Evolutionary conservation across 1,140 invertebrate genomes (phyloP).

Genomic region (Macrostomum lignano): DNA sequence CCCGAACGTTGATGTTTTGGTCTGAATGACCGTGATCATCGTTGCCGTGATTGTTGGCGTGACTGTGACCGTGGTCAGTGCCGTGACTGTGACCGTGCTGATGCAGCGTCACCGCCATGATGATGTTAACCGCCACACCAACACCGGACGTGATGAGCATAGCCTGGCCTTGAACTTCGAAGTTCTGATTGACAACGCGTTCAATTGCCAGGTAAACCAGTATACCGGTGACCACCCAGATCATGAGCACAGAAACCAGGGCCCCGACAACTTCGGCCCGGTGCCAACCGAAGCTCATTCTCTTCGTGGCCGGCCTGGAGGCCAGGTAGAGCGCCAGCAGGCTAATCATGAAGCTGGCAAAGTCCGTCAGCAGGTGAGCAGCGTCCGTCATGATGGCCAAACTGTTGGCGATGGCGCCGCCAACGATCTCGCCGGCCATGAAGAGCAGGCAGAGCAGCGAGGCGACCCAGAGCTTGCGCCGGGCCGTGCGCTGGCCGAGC

Average conservation of each 20-base stretch:
- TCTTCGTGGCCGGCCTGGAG: constrained; percentile 49
- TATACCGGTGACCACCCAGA: constrained; percentile 75
- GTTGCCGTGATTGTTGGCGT: too few relatives aligned
- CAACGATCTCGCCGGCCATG: too few relatives aligned
- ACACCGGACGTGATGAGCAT: constrained; percentile 69
- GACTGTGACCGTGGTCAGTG: too few relatives aligned
- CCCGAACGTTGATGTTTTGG: constrained; percentile 60
- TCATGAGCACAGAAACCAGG: constrained; percentile 58
- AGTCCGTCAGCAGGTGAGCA: constrained; percentile 76
- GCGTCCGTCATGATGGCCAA: constrained; percentile 82
- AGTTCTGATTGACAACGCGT: constrained; percentile 44
- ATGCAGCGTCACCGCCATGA: too few relatives aligned
- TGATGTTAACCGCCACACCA: constrained; percentile 58
- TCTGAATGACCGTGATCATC: too few relatives aligned
- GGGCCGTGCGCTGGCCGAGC: too few relatives aligned
- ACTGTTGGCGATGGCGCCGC: constrained; percentile 62
- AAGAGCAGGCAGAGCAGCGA: too few relatives aligned
- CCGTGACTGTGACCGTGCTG: constrained; percentile 1
- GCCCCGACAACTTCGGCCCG: constrained; percentile 75
- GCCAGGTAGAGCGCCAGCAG: constrained; percentile 70
- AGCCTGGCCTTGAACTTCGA: constrained; percentile 48
- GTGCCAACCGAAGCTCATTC: constrained; percentile 54
- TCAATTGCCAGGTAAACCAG: constrained; percentile 59
- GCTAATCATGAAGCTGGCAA: constrained; percentile 82
- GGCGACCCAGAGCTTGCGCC: too few relatives aligned